These are phyloP conservation scores for Oscheius sp. DNA, from an alignment of 2,888 invertebrate species.

Conservation along the genomic window DNA sequence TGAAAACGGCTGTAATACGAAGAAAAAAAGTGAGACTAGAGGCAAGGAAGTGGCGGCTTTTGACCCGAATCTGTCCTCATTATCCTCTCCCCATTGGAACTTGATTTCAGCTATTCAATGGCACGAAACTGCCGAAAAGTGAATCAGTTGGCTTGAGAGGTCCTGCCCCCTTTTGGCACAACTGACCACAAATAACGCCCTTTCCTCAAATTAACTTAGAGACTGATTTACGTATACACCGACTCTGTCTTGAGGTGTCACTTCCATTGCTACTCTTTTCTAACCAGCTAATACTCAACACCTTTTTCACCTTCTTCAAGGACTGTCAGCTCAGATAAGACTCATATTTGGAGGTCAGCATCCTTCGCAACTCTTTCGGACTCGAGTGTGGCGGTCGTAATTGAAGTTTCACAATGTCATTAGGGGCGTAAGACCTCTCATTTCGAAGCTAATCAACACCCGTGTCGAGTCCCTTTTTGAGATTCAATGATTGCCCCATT, in stretches of 20 bases:
- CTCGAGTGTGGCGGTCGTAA: neutral
- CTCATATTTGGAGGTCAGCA: too few species aligned
- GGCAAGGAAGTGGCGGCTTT: neutral
- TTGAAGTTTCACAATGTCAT: slow-evolving; percentile 23
- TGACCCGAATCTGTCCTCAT: slow-evolving; percentile 9
- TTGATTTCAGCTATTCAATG: slow-evolving; percentile 31
- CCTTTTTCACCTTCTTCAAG: too few species aligned
- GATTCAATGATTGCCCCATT: neutral
- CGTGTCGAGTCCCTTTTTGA: too few species aligned
- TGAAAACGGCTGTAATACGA: neutral
- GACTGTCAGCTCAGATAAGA: too few species aligned
- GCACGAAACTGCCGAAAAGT: slow-evolving; percentile 28
- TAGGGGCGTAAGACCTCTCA: slow-evolving; percentile 9
- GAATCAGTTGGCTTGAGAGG: slow-evolving; percentile 24
- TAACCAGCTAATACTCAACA: too few species aligned
- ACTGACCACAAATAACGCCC: slow-evolving; percentile 32
- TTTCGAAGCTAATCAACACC: too few species aligned
- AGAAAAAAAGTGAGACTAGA: neutral
- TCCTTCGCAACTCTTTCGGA: too few species aligned
- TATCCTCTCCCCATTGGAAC: slow-evolving; percentile 5
- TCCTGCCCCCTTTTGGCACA: slow-evolving; percentile 4
- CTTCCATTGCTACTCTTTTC: too few species aligned
- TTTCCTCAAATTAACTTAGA: neutral
- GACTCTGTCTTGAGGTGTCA: too few species aligned
- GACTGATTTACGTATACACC: too few species aligned